phyloP scores from a whole-genome alignment of 2,888 invertebrate genomes.

The Dasysyrphus albostriatus region DNA sequence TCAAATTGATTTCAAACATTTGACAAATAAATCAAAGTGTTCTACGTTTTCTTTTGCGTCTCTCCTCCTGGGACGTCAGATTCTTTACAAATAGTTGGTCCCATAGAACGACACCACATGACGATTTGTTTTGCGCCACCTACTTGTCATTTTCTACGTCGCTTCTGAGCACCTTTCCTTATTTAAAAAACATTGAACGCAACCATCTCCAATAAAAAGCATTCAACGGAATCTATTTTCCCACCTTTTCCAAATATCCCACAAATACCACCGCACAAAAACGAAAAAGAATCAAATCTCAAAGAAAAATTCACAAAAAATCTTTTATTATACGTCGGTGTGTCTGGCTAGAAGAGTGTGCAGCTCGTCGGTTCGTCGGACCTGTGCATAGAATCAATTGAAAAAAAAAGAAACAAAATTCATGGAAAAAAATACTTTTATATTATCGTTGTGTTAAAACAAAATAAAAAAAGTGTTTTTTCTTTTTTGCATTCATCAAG shows the following conservation, averaged over 20 bases:
- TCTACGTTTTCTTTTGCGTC: no score
- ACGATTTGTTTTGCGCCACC: conserved; percentile 23
- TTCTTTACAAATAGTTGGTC: no score
- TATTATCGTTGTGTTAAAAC: conserved; percentile 66
- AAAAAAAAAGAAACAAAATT: conserved; percentile 43
- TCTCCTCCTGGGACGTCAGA: no score
- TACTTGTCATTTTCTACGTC: not conserved
- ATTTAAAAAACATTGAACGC: conserved; percentile 25
- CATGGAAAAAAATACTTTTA: conserved; percentile 49
- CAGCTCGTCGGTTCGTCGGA: conserved; percentile 68
- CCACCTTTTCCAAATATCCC: conserved; percentile 49
- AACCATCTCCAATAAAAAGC: not conserved
- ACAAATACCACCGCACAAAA: conserved; percentile 33
- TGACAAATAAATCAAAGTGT: no score
- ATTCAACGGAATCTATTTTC: conserved; percentile 44
- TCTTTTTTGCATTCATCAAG: conserved; percentile 30
- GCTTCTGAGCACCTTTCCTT: conserved; percentile 24
- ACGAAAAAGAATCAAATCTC: conserved; percentile 49
- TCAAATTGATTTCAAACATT: no score
- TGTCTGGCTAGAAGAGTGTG: conserved; percentile 67
- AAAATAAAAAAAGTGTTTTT: conserved; percentile 74
- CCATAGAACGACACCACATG: no score
- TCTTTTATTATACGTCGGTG: conserved; percentile 61
- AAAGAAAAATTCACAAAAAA: conserved; percentile 68
- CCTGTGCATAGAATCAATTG: conserved; percentile 64